These are phyloP conservation scores for Galagoides demidoff DNA, from an alignment of 2,797 vertebrate species.

Conservation along the genomic window DNA sequence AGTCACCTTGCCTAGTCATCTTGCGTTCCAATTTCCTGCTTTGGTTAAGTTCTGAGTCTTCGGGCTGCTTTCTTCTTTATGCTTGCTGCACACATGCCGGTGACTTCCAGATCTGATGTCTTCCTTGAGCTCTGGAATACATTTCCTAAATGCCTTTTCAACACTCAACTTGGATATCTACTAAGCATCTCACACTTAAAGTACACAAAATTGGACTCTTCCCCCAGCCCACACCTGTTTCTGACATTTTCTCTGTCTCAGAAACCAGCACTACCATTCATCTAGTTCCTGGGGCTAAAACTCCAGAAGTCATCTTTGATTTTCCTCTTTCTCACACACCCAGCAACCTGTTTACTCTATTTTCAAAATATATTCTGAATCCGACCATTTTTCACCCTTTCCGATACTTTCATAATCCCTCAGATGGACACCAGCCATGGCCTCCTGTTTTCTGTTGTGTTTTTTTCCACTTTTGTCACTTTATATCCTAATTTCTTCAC, in stretches of 20 bases:
- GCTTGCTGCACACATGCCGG: background rate
- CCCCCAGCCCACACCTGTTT: conserved; percentile 12
- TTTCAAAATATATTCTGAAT: background rate
- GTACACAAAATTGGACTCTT: background rate
- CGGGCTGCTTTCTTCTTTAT: background rate
- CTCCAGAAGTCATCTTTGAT: background rate
- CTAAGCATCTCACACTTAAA: conserved; percentile 55
- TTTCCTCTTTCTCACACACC: background rate
- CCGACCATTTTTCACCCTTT: background rate
- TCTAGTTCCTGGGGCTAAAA: background rate
- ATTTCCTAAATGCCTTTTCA: conserved; percentile 70
- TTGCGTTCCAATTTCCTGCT: conserved; percentile 56
- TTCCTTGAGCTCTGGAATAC: conserved; percentile 58
- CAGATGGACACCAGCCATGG: background rate
- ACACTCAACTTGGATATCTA: conserved; percentile 64
- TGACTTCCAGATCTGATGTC: conserved; percentile 54
- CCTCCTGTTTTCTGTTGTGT: background rate
- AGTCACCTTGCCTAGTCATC: background rate
- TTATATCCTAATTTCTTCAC: background rate
- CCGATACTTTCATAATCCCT: background rate
- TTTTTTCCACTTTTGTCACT: background rate
- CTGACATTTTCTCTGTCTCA: conserved; percentile 14
- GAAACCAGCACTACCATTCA: background rate
- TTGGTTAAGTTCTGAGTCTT: background rate
- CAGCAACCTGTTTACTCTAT: background rate